phyloP scores from a whole-genome alignment of 1,140 invertebrate genomes.

The Aleiodes sp. region DNA sequence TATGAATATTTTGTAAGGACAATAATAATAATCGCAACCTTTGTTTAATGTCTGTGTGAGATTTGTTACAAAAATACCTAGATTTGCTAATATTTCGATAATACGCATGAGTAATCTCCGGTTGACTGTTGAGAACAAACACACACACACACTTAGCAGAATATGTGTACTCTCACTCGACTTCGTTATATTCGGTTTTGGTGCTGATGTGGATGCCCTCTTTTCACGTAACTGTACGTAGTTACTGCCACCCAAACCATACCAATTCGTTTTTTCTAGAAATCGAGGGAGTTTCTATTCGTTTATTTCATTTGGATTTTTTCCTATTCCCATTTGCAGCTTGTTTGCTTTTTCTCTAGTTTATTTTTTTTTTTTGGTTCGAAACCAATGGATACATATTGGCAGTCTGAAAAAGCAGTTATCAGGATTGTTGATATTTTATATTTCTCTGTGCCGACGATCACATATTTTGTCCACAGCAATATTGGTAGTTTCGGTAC shows the following conservation, averaged over 20 bases:
- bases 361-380: not conserved
- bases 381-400: not conserved
- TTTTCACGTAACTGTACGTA: constrained; percentile 22
- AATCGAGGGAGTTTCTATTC: constrained; percentile 5
- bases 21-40: too few species aligned
- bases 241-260: constrained; percentile 19
- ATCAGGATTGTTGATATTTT: too few species aligned
- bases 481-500: too few species aligned
- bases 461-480: too few species aligned
- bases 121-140: too few species aligned
- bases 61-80: too few species aligned
- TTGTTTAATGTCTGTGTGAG: too few species aligned
- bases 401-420: not conserved
- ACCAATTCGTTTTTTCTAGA: not conserved
- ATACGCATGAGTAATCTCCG: too few species aligned
- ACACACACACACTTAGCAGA: too few species aligned
- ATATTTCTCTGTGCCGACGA: too few species aligned
- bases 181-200: constrained; percentile 35
- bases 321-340: not conserved
- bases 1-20: too few species aligned
- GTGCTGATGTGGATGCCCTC: not conserved
- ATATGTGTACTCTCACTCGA: constrained; percentile 24
- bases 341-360: not conserved
- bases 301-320: not conserved
- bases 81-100: too few species aligned